phyloP scores from a whole-genome alignment of 2,113 vertebrate genomes.

The Amphiprion percula region DNA sequence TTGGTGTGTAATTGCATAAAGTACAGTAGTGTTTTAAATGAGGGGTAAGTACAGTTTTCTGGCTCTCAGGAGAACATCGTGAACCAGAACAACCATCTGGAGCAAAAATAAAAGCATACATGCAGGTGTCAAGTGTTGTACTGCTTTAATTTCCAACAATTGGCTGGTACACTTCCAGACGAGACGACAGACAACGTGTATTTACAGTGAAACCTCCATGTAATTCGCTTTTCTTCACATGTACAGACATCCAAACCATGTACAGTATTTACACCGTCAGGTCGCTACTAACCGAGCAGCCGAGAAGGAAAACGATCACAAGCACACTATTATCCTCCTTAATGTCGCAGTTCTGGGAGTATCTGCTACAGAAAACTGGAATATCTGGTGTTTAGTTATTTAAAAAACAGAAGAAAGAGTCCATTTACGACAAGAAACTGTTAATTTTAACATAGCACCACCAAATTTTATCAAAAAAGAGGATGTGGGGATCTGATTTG shows the following conservation, averaged over 20 bases:
- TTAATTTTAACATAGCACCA: slow-evolving; percentile 32
- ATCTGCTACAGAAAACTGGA: not conserved
- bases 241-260: slow-evolving; percentile 58
- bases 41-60: too few species aligned
- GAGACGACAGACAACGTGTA: slow-evolving; percentile 54
- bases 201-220: slow-evolving; percentile 57
- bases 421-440: too few species aligned
- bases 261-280: slow-evolving; percentile 65
- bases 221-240: slow-evolving; percentile 52
- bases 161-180: slow-evolving; percentile 49
- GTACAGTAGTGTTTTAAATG: too few species aligned
- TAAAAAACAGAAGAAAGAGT: too few species aligned
- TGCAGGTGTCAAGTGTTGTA: slow-evolving; percentile 30
- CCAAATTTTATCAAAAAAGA: slow-evolving; percentile 3
- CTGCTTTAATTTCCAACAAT: slow-evolving; percentile 64
- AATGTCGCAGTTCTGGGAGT: slow-evolving; percentile 7
- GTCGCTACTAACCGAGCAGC: slow-evolving; percentile 10
- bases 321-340: slow-evolving; percentile 18
- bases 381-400: too few species aligned
- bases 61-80: too few species aligned
- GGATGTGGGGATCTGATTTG: not conserved
- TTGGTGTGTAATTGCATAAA: too few species aligned
- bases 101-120: not conserved
- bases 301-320: not conserved
- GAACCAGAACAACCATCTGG: too few species aligned